Base-by-base conservation (phyloP, 2,888 invertebrate species). In the Plebejus melissa region DNA sequence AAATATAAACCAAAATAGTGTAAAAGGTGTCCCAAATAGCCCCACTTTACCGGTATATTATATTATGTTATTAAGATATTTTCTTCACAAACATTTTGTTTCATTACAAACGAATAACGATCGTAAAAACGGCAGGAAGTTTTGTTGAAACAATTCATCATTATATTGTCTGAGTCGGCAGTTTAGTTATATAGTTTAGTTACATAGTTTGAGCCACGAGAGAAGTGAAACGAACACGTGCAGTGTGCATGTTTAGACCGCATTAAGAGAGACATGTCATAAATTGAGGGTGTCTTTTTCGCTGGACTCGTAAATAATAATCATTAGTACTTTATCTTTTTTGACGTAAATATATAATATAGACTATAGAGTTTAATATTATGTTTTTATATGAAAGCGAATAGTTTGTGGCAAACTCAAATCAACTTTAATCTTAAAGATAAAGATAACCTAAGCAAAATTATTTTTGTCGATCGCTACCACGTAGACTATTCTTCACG, bases 301-400 rank as follows among this genome's bases (percentile, higher is more conserved):
- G 16, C 65, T 65, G 32, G 65, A 32, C 65, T 32, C 32, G 65
- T 65, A 65, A 65, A 65, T 58, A 58, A 41, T 58, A 58, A 41
- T 58, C 58, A 58, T 60, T 60, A 28, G 60, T 38, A 9, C 9
- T 41, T 41, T 41, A 41, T 2, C 36, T 9, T 22, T 41, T 69
- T 69, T 69, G 69, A 60, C 58, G 22, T 60, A 28, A 60, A 7
- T 2, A 32, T 32, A 32, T 32, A 2, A 58, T 58, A 60, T 60
- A 11, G 28, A 1, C 2, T 32, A 60, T 60, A 11, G 28, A 1
- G 9, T 32, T 32, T 32, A 32, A 32, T 28, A 60, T 11, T 41
- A 60, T 22, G 11, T 28, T 16, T 69, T 69, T 69, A 69, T 69
- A 69, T 38, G 38, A 69, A 38, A 69, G n/a, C 6, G 7, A 69